Evolutionary conservation across 2,113 vertebrate genomes (phyloP), one percentile per base, ranked within the genome.

Genomic region (Dascyllus trimaculatus): DNA sequence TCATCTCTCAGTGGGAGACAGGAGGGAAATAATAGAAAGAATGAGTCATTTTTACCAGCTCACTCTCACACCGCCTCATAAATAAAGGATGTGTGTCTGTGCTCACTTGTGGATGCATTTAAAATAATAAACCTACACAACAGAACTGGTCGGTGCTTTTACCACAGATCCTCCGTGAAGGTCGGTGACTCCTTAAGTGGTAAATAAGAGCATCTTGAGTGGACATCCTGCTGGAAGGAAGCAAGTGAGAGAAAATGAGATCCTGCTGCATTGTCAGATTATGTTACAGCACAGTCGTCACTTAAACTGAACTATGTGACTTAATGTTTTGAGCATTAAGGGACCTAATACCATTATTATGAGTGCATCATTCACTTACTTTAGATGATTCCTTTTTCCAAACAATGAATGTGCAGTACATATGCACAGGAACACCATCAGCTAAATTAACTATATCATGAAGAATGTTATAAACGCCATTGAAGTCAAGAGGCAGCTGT

Each of bases 1-100:
- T 93, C 90, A 90, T 90, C 78, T 63, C 88, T 81, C 82, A 29
- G 88, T 82, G 75, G 89, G 86, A 83, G 89, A 81, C 52, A 40
- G 48, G 32, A 71, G 63, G 71, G 45, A 87, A 67, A 92, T 67
- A 88, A 88, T 56, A 89, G 75, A 66, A 78, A 73, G 75, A 71
- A 80, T 89, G 90, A 91, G 73, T 92, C 89, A 89, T 35, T 75
- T 86, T 75, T 57, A 75, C 67, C 80, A 72, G 32, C 76, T 75
- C 72, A 17, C 66, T 35, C 69, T 35, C 81, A 68, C 62, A 29
- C 48, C 0, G 19, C 29, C 9, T n/a, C 48, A 78, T 69, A 67
- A 72, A 87, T 78, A 83, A 57, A 75, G 5, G 32, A 61, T 77
- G 78, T 26, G 25, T 64, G 65, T 82, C n/a, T 19, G 46, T 0